phyloP scores from a whole-genome alignment of 2,888 invertebrate species.

The Cephus sareptanus region DNA sequence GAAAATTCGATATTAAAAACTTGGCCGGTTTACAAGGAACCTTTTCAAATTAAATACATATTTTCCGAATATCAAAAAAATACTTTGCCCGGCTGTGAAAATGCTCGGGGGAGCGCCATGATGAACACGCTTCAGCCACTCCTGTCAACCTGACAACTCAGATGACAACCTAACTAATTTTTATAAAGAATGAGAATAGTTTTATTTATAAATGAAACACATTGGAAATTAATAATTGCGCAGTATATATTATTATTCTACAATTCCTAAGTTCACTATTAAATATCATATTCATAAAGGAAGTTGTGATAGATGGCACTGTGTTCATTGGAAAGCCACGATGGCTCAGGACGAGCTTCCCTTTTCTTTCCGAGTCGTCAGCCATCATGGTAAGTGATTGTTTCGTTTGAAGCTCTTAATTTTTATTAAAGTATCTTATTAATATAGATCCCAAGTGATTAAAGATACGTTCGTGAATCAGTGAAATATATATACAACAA shows the following conservation, averaged over 20 bases:
- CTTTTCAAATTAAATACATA: slow-evolving; percentile 30
- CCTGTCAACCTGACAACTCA: slow-evolving; percentile 31
- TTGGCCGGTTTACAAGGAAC: background rate
- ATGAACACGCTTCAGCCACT: slow-evolving; percentile 39
- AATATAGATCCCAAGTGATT: background rate
- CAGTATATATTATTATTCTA: background rate
- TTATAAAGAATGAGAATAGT: background rate
- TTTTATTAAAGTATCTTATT: slow-evolving; percentile 20
- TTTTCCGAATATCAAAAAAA: slow-evolving; percentile 29
- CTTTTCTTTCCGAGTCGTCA: slow-evolving; percentile 53
- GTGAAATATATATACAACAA: background rate
- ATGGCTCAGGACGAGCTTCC: slow-evolving; percentile 42
- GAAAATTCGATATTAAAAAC: background rate
- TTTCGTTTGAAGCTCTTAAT: slow-evolving; percentile 9
- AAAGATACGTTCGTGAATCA: background rate
- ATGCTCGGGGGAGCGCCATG: slow-evolving; percentile 46
- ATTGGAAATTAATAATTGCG: background rate
- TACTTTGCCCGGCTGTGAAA: slow-evolving; percentile 37
- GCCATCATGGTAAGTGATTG: slow-evolving; percentile 64
- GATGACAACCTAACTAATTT: background rate
- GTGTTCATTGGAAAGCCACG: slow-evolving; percentile 16
- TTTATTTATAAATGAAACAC: background rate
- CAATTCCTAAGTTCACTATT: background rate
- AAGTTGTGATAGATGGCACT: slow-evolving; percentile 1
- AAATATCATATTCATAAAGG: background rate